Evolutionary conservation across 2,113 vertebrate species (phyloP).

Genomic region (Lagopus leucura): DNA sequence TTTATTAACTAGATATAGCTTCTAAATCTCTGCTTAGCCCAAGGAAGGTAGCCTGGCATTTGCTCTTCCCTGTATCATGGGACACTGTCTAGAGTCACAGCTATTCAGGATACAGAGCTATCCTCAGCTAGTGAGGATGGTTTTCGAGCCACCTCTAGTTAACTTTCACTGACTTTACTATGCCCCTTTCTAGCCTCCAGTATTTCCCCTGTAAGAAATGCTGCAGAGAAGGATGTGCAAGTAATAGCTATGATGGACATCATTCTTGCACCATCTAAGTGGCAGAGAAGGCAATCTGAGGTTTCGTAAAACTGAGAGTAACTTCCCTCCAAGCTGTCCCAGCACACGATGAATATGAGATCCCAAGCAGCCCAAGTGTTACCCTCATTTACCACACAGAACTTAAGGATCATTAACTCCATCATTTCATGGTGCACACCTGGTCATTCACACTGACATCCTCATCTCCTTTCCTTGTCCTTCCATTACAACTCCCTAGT

Average conservation of each 20-base stretch:
- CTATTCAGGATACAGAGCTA: not conserved
- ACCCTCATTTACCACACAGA: not conserved
- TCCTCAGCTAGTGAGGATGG: not conserved
- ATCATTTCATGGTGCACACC: not conserved
- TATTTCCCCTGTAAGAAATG: not conserved
- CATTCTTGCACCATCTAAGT: not conserved
- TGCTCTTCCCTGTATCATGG: not conserved
- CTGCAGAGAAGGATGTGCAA: not conserved
- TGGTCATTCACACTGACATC: not conserved
- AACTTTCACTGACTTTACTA: not conserved
- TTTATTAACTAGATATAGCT: not conserved
- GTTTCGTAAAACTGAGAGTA: not conserved
- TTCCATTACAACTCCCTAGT: not conserved
- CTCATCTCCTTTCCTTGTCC: not conserved
- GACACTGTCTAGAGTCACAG: not conserved
- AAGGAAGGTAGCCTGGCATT: not conserved
- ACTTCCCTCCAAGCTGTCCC: not conserved
- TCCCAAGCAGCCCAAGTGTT: accelerated
- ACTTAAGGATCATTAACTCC: not conserved
- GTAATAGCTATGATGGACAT: not conserved
- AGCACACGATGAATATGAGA: accelerated
- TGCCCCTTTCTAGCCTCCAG: not conserved
- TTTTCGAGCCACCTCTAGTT: not conserved
- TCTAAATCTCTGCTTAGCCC: not conserved
- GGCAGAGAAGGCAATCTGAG: not conserved